phyloP scores from a whole-genome alignment of 1,140 invertebrate species.

The Nebria ingens region DNA sequence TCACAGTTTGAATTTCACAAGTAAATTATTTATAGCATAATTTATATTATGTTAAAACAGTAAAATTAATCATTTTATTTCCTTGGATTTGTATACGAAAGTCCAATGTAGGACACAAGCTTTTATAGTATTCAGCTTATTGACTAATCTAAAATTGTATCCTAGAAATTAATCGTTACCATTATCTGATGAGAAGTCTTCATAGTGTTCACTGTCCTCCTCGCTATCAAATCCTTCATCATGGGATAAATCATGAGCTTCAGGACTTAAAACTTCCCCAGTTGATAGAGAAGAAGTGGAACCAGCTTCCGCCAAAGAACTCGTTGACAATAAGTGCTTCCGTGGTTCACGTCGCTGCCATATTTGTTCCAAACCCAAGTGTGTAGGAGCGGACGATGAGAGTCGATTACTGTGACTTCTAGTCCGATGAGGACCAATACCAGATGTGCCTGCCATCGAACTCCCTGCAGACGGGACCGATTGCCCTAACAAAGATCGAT shows the following conservation, averaged over 20 bases:
- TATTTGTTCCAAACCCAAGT: slow-evolving; percentile 67
- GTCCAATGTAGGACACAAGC: too few species aligned
- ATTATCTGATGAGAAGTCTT: slow-evolving; percentile 73
- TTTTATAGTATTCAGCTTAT: neutral
- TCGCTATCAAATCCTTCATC: slow-evolving; percentile 71
- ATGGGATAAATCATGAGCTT: slow-evolving; percentile 67
- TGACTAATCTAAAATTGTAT: slow-evolving; percentile 8
- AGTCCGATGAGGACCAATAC: slow-evolving; percentile 15
- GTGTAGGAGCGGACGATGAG: slow-evolving; percentile 75
- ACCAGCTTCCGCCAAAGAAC: slow-evolving; percentile 72
- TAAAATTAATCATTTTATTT: too few species aligned
- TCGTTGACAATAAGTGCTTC: slow-evolving; percentile 75
- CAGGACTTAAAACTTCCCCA: slow-evolving; percentile 71
- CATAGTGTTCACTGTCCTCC: slow-evolving; percentile 74
- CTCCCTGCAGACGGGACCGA: slow-evolving; percentile 37
- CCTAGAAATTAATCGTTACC: slow-evolving; percentile 34
- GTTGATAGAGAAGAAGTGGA: slow-evolving; percentile 80
- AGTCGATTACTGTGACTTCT: slow-evolving; percentile 48
- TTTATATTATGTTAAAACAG: too few species aligned
- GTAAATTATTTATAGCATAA: too few species aligned
- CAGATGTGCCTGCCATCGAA: neutral
- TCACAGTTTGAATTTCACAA: too few species aligned
- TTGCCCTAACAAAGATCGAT: slow-evolving; percentile 44
- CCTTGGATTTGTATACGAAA: too few species aligned
- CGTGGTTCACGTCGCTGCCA: slow-evolving; percentile 76